phyloP scores from a whole-genome alignment of 2,113 vertebrate species.

The Hystrix cristata region DNA sequence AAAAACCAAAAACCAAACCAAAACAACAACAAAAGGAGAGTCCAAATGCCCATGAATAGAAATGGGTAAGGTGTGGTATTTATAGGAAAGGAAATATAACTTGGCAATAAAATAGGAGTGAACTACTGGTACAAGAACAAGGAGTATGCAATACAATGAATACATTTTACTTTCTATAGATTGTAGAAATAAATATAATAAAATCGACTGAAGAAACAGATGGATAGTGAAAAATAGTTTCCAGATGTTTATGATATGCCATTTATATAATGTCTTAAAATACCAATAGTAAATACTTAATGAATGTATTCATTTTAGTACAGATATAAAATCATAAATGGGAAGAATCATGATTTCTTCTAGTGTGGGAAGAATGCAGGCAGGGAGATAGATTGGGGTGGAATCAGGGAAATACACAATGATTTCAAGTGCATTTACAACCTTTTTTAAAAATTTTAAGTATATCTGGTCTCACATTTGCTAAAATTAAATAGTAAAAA shows the following conservation, averaged over 20 bases:
- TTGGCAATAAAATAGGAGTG: background rate
- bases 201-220: background rate
- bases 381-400: background rate
- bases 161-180: conserved; percentile 1
- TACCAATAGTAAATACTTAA: background rate
- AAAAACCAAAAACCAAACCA: no score
- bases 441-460: conserved; percentile 41
- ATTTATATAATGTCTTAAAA: conserved; percentile 11
- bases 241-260: background rate
- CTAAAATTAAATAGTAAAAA: conserved; percentile 28
- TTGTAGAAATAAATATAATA: background rate
- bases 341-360: background rate
- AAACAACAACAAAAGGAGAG: background rate
- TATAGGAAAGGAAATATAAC: background rate
- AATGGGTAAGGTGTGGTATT: background rate
- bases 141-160: background rate
- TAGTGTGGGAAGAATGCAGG: background rate
- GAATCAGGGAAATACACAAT: background rate
- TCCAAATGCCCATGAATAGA: background rate
- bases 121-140: background rate
- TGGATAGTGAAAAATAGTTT: background rate
- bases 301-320: background rate
- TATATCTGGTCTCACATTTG: background rate
- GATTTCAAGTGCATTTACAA: background rate
- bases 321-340: background rate